A percentile compares a stretch with the other conserved stretches of the same genome.
Conservation (phyloP, 2,113 vertebrate genomes). For the Vombatus ursinus region DNA sequence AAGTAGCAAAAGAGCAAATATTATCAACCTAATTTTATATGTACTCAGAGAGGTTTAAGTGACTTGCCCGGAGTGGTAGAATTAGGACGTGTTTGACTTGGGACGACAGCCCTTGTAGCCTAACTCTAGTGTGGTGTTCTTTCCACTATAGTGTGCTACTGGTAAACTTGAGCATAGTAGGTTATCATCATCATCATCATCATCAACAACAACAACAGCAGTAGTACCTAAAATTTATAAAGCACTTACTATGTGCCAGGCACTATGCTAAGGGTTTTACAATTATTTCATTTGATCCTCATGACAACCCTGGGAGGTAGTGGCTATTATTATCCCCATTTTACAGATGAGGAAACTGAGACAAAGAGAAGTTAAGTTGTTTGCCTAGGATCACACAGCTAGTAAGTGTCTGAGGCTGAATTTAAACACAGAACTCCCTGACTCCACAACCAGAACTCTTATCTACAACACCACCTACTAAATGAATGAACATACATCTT, state of each 20-base stretch:
- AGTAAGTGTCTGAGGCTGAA: neutral
- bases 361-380: neutral
- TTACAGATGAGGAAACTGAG: neutral
- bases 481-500: neutral
- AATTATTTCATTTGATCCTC: neutral
- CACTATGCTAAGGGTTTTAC: neutral
- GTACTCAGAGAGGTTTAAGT: neutral
- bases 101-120: neutral
- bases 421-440: neutral
- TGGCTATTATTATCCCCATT: neutral
- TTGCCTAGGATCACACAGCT: neutral
- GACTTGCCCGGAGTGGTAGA: neutral
- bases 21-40: neutral
- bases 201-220: neutral
- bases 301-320: neutral
- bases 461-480: neutral
- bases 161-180: neutral
- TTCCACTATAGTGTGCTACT: neutral
- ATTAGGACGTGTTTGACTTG: too few relatives aligned
- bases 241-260: neutral
- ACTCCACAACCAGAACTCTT: neutral
- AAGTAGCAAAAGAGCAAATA: too few relatives aligned
- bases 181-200: too few relatives aligned
- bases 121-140: neutral
- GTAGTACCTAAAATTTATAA: neutral